These are phyloP conservation scores for Beaufortia kweichowensis DNA, from an alignment of 2,113 vertebrate genomes.

Conservation along the genomic window DNA sequence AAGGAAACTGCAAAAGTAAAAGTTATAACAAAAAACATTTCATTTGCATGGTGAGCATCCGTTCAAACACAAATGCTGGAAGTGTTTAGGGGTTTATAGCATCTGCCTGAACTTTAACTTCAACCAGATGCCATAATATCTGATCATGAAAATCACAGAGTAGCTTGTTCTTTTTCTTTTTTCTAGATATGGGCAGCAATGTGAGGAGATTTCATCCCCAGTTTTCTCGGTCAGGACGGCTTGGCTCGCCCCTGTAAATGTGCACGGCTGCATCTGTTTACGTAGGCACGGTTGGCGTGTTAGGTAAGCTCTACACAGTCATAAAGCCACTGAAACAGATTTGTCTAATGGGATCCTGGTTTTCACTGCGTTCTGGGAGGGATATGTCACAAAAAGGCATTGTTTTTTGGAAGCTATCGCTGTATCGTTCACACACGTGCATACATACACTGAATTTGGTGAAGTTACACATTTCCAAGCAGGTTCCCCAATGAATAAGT, in stretches of 20 bases:
- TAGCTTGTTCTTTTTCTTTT: slow-evolving; percentile 15
- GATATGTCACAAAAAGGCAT: slow-evolving; percentile 43
- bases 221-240: slow-evolving; percentile 53
- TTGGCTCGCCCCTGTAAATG: slow-evolving; percentile 60
- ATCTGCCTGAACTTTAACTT: slow-evolving; percentile 16
- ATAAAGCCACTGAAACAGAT: slow-evolving; percentile 68
- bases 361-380: slow-evolving; percentile 56
- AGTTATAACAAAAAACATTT: slow-evolving; percentile 65
- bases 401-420: slow-evolving; percentile 60
- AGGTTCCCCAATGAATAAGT: slow-evolving; percentile 74
- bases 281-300: slow-evolving; percentile 81
- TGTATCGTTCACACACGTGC: slow-evolving; percentile 47
- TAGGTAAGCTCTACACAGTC: slow-evolving; percentile 73
- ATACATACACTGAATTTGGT: slow-evolving; percentile 64
- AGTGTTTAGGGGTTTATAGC: slow-evolving; percentile 39
- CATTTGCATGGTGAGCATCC: slow-evolving; percentile 57
- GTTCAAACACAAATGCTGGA: slow-evolving; percentile 34
- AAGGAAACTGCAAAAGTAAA: slow-evolving; percentile 70
- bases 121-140: slow-evolving; percentile 32
- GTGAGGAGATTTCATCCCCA: not conserved
- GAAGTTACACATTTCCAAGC: slow-evolving; percentile 72
- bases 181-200: slow-evolving; percentile 4
- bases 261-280: slow-evolving; percentile 71
- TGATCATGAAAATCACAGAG: slow-evolving; percentile 11
- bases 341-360: slow-evolving; percentile 63